A percentile compares a stretch with the other conserved stretches of the same genome.
Conservation (phyloP, 2,113 vertebrate species). For the Lagopus muta region DNA sequence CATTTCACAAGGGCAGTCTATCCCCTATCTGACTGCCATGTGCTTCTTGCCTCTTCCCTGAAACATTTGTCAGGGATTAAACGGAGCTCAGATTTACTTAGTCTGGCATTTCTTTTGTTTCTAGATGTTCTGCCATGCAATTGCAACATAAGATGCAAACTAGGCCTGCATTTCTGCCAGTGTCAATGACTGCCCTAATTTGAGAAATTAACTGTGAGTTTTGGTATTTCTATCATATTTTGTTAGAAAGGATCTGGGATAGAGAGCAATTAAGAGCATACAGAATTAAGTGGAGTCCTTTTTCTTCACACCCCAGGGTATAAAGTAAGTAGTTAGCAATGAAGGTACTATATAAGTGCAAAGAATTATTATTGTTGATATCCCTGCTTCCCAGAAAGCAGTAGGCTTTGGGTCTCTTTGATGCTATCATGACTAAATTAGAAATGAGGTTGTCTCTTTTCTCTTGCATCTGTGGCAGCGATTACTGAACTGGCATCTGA, state of each 20-base stretch:
- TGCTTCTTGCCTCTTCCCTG: conserved; percentile 53
- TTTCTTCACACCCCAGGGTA: conserved; percentile 56
- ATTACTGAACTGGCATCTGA: conserved; percentile 33
- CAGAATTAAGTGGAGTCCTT: conserved; percentile 56
- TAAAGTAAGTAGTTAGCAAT: conserved; percentile 53
- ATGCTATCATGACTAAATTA: conserved; percentile 62
- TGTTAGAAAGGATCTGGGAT: conserved; percentile 50
- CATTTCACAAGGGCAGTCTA: conserved; percentile 52
- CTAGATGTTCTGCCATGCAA: conserved; percentile 10
- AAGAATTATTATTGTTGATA: conserved; percentile 60
- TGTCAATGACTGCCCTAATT: conserved; percentile 58
- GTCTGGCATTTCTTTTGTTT: conserved; percentile 64
- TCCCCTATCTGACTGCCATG: conserved; percentile 49
- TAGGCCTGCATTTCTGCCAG: conserved; percentile 25
- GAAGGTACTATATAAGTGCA: conserved; percentile 51
- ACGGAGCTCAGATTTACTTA: conserved; percentile 50
- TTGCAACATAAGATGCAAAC: conserved; percentile 29
- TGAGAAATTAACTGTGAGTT: conserved; percentile 49
- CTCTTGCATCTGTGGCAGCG: conserved; percentile 48
- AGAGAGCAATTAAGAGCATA: conserved; percentile 51
- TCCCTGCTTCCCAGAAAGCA: conserved; percentile 54
- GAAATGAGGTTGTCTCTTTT: conserved; percentile 53
- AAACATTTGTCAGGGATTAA: conserved; percentile 64
- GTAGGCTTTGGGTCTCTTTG: conserved; percentile 60
- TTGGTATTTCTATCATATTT: conserved; percentile 50